Evolutionary conservation across 2,113 vertebrate genomes (phyloP).

Genomic region (Camelus dromedarius): DNA sequence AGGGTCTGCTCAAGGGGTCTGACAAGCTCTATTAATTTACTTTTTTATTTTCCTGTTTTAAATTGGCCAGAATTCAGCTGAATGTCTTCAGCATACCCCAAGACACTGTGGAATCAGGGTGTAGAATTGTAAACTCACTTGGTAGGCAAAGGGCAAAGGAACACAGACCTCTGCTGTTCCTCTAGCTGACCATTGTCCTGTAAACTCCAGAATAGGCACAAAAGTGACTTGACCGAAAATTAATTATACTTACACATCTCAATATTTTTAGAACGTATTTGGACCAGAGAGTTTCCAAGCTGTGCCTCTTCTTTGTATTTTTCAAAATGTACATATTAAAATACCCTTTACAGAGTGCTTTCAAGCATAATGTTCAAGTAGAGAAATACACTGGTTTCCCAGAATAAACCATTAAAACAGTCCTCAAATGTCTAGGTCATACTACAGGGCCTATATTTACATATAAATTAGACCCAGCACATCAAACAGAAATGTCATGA

Average conservation of each 20-base stretch:
- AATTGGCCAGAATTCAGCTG: slow-evolving; percentile 22
- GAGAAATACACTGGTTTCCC: slow-evolving; percentile 45
- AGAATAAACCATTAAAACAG: slow-evolving; percentile 32
- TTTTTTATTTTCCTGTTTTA: not conserved
- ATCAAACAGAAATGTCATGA: slow-evolving; percentile 66
- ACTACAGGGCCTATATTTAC: slow-evolving; percentile 62
- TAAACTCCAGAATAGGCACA: not conserved
- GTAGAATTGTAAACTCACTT: not conserved
- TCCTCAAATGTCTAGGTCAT: slow-evolving; percentile 44
- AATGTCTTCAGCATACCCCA: not conserved
- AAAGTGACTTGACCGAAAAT: slow-evolving; percentile 60
- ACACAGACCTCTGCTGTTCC: not conserved
- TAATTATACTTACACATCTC: not conserved
- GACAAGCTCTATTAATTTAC: not conserved
- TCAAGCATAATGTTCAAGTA: slow-evolving; percentile 42
- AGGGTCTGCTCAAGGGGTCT: not conserved
- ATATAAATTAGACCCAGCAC: slow-evolving; percentile 67
- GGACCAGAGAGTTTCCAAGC: not conserved
- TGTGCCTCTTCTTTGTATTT: slow-evolving; percentile 24
- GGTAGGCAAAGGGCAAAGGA: not conserved
- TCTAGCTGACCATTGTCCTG: not conserved
- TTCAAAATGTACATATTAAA: slow-evolving; percentile 49
- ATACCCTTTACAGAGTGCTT: not conserved
- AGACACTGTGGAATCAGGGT: not conserved
- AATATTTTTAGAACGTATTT: slow-evolving; percentile 41